Percentiles rank a stretch among this genome's conserved stretches.
Conservation (phyloP, 2,797 vertebrate genomes). For the Vultur gryphus region DNA sequence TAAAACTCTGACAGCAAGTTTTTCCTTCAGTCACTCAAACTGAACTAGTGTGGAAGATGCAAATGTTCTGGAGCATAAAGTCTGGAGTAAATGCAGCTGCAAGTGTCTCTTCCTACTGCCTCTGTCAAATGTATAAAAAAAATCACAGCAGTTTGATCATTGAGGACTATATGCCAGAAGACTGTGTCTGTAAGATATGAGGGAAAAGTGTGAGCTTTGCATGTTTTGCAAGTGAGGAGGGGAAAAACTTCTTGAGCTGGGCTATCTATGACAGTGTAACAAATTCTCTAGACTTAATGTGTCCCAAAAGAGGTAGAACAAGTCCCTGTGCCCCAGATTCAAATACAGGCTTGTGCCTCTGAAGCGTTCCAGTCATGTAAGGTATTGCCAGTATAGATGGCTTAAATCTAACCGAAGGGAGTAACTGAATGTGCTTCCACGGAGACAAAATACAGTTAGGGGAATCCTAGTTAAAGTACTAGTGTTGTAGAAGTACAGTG, state of each 20-base stretch:
- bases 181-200: not conserved
- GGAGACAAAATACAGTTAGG: not conserved
- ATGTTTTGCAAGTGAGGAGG: rapidly evolving
- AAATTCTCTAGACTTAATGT: rapidly evolving
- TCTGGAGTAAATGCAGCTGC: not conserved
- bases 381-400: not conserved
- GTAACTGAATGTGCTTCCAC: not conserved
- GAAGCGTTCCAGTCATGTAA: not conserved
- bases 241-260: not conserved
- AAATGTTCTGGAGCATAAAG: not conserved
- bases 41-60: not conserved
- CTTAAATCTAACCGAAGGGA: not conserved
- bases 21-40: not conserved
- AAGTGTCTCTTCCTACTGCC: not conserved
- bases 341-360: not conserved
- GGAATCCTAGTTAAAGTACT: not conserved
- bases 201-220: not conserved
- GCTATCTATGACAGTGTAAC: not conserved
- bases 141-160: not conserved
- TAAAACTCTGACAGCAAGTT: not conserved
- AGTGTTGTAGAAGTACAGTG: too few relatives aligned
- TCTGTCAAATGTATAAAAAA: not conserved
- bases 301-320: not conserved
- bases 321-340: rapidly evolving
- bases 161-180: not conserved